Evolutionary conservation across 2,888 invertebrate species (phyloP).

Genomic region (Eupithecia vulgata): DNA sequence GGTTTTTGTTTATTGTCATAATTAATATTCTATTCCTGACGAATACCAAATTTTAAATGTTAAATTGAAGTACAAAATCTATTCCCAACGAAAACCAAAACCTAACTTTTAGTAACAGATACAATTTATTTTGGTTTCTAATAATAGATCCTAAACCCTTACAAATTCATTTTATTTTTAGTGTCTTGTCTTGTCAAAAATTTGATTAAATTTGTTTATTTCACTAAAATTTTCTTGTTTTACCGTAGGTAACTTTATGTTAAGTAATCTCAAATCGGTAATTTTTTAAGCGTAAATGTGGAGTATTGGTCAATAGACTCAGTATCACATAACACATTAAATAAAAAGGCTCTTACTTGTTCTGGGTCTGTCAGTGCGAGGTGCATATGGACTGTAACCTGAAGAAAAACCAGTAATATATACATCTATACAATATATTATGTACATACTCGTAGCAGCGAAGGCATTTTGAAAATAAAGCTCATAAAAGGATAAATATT

Average conservation of each 20-base stretch:
- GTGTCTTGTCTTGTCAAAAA: no score
- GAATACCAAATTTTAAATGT: no score
- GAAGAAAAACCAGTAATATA: background rate
- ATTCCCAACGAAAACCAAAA: no score
- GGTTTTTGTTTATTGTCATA: no score
- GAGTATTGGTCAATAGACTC: background rate
- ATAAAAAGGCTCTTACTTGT: slow-evolving; percentile 23
- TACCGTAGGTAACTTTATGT: background rate
- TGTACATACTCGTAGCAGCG: background rate
- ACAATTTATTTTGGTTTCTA: no score
- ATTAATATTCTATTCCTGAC: no score
- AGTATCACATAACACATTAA: background rate
- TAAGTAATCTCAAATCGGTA: background rate
- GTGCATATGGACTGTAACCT: slow-evolving; percentile 29
- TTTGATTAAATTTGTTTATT: no score
- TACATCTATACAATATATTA: background rate
- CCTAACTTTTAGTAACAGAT: no score
- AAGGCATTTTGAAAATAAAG: background rate
- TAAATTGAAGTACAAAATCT: no score
- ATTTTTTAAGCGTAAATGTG: background rate
- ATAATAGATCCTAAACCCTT: no score
- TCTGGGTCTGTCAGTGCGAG: slow-evolving; percentile 23
- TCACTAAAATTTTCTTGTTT: background rate
- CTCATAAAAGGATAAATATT: background rate
- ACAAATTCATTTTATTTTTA: no score